These are phyloP conservation scores for Crotalus horridus DNA, from an alignment of 2,113 vertebrate genomes.

Conservation along the genomic window DNA sequence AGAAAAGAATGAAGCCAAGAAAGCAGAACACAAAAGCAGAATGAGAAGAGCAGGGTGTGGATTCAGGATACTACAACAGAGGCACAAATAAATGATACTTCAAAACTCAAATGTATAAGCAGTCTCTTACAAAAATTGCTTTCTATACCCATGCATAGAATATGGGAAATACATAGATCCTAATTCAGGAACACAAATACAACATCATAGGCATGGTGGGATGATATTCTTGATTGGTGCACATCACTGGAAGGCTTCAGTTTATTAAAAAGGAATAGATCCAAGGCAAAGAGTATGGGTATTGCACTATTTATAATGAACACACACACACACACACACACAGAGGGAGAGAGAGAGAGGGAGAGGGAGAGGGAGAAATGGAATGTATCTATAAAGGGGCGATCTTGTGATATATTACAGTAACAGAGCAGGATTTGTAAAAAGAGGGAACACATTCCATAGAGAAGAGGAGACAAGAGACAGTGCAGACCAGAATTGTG, in stretches of 20 bases:
- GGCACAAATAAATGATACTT: neutral
- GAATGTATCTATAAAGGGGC: neutral
- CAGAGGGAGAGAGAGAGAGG: no score
- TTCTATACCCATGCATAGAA: neutral
- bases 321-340: no score
- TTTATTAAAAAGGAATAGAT: neutral
- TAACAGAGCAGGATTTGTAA: neutral
- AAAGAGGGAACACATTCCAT: neutral
- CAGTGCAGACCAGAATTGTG: neutral
- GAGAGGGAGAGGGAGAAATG: no score
- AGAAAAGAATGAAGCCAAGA: neutral
- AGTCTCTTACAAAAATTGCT: neutral
- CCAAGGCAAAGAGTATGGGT: neutral
- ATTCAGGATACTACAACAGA: neutral
- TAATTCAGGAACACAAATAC: neutral
- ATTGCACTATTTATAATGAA: neutral
- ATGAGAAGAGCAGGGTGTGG: neutral
- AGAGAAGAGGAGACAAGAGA: neutral
- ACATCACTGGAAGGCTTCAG: neutral
- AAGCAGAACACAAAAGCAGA: neutral
- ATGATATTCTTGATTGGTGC: neutral
- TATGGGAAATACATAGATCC: neutral
- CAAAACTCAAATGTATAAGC: neutral
- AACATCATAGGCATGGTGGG: neutral
- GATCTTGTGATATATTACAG: neutral